Percentiles rank a stretch among this genome's conserved stretches.
phyloP scores from a whole-genome alignment of 2,113 vertebrate genomes.

The Galeopterus variegatus region DNA sequence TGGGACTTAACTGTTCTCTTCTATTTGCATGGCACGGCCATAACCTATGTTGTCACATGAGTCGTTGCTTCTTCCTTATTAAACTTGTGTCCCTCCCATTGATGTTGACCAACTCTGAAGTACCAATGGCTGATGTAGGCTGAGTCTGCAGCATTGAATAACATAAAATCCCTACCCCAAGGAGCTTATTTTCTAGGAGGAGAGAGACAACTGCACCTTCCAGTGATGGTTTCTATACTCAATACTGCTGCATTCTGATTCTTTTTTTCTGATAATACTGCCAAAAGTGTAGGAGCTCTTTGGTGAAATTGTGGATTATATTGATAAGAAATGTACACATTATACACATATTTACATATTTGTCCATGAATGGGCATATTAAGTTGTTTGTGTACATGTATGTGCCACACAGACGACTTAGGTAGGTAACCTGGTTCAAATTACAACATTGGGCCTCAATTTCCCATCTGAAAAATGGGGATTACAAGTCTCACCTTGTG shows the following conservation, averaged over 20 bases:
- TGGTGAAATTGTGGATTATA: conserved; percentile 25
- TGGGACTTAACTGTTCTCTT: neutral
- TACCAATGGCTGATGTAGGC: neutral
- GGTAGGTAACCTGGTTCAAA: neutral
- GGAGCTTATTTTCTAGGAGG: neutral
- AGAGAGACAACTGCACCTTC: neutral
- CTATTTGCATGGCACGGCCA: neutral
- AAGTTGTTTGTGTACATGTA: neutral
- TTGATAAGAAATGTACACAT: neutral
- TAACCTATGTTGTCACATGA: neutral
- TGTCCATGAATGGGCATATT: neutral
- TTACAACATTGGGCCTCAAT: neutral
- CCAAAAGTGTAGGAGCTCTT: neutral
- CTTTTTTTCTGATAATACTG: neutral
- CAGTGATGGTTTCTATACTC: neutral
- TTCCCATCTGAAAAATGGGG: neutral
- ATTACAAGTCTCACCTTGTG: neutral
- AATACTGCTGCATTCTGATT: neutral
- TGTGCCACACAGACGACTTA: neutral
- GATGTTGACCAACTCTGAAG: neutral
- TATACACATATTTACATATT: neutral
- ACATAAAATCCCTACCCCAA: neutral
- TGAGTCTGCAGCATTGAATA: neutral
- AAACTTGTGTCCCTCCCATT: neutral
- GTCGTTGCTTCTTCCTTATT: conserved; percentile 4